Conservation (phyloP, 2,888 invertebrate species). For the Cephus runcator region DNA sequence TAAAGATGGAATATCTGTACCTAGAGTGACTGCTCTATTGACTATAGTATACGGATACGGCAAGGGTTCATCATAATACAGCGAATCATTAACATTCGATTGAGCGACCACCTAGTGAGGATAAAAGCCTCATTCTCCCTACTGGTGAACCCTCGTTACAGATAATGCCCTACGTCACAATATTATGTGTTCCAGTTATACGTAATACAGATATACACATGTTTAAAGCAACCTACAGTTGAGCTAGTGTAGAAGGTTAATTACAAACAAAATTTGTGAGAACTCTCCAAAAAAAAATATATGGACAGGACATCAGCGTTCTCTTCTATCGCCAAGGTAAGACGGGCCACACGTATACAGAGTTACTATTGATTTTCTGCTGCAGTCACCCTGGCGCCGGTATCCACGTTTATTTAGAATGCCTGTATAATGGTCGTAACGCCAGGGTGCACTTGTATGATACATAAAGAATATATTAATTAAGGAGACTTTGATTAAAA, state of each 20-base stretch:
- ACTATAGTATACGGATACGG: not conserved
- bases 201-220: not conserved
- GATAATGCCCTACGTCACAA: not conserved
- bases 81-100: not conserved
- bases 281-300: not conserved
- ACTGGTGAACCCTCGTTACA: not conserved
- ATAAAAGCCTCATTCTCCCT: not conserved
- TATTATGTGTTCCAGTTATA: not conserved
- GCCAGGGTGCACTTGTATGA: not conserved
- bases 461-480: not conserved
- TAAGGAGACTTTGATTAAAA: not conserved
- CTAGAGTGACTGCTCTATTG: not conserved
- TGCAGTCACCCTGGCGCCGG: conserved; percentile 55
- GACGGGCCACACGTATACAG: conserved; percentile 43
- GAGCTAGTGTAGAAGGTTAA: not conserved
- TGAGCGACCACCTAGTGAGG: not conserved
- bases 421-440: not conserved
- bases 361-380: conserved; percentile 58
- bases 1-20: not conserved
- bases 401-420: conserved; percentile 15
- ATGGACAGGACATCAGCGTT: not conserved
- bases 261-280: not conserved
- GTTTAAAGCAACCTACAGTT: not conserved
- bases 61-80: not conserved
- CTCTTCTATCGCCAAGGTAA: conserved; percentile 23